Evolutionary conservation across 1,140 invertebrate genomes (phyloP), one percentile per base, ranked within the genome.

Genomic region (Amyelois transitella): DNA sequence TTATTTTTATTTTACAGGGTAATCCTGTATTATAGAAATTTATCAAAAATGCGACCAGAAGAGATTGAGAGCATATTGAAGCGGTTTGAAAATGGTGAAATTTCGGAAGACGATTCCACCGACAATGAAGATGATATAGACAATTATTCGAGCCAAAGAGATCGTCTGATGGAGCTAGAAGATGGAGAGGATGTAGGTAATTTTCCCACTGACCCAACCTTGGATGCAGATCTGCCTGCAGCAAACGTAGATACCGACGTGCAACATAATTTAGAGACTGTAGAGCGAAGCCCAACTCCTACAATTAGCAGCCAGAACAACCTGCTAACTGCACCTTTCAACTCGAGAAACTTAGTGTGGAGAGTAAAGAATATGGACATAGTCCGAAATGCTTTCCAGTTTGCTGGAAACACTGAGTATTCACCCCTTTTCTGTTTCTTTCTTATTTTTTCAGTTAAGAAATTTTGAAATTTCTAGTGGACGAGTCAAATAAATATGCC

Each of bases 91-190:
- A 68, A 66, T 72, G 62, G 62, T 64, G 70, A 74, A 66, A 72
- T 67, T 69, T 75, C 72, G 59, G 66, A 72, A 68, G 69, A 72
- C 63, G 70, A 75, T 67, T 69, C 64, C 53, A 72, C 61, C 53
- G 66, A 69, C 62, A 68, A 72, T 72, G 63, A 75, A 71, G 62
- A 72, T 75, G 71, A 73, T 55, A 72, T 72, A 66, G 61, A 72
- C 62, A 69, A 71, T 71, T 71, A 72, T 74, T 69, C 62, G 59
- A 73, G 60, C 66, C 61, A 60, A 69, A 68, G 62, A 69, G 70
- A 72, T 68, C 65, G 60, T 66, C 67, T 69, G 63, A 64, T 66
- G 58, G 71, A 69, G 59, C 58, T 77, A 68, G 67, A 77, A 54
- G 64, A 72, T 65, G 64, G 69, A 72, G 64, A 72, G 59, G 69